phyloP scores from a whole-genome alignment of 1,140 invertebrate genomes.

The Macrostomum lignano region DNA sequence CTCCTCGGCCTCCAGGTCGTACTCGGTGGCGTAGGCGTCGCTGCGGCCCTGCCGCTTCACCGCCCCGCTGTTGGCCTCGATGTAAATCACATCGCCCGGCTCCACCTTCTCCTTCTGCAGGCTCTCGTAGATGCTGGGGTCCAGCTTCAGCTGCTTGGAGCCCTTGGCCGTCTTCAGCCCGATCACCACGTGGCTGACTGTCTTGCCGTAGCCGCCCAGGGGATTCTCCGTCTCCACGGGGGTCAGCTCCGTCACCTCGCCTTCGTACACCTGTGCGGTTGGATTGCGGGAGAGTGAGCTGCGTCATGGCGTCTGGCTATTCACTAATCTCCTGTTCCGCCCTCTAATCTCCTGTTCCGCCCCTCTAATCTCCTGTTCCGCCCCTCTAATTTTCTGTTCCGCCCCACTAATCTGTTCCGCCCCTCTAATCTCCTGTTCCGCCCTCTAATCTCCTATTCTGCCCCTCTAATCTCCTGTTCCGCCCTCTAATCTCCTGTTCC shows the following conservation, averaged over 20 bases:
- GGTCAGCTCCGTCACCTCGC: constrained; percentile 90
- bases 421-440: no score
- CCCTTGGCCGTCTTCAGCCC: constrained; percentile 89
- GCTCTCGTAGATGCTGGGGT: constrained; percentile 87
- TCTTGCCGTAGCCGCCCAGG: constrained; percentile 85
- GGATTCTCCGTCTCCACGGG: constrained; percentile 89
- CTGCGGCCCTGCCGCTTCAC: constrained; percentile 84
- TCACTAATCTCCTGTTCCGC: no score
- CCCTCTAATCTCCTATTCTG: no score
- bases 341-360: no score
- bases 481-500: no score
- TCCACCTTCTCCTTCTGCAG: constrained; percentile 83
- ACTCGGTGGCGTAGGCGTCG: constrained; percentile 91
- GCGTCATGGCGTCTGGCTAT: no score
- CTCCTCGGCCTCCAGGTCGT: constrained; percentile 92
- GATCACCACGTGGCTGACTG: constrained; percentile 79
- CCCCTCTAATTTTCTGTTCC: no score
- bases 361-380: no score
- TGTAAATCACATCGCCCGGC: constrained; percentile 93
- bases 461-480: no score
- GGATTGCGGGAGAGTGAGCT: no score
- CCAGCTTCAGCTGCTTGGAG: constrained; percentile 82
- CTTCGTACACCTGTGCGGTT: constrained; percentile 99
- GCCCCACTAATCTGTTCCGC: no score
- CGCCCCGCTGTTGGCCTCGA: constrained; percentile 83